phyloP scores from a whole-genome alignment of 1,140 invertebrate species.

The Cydia strobilella region DNA sequence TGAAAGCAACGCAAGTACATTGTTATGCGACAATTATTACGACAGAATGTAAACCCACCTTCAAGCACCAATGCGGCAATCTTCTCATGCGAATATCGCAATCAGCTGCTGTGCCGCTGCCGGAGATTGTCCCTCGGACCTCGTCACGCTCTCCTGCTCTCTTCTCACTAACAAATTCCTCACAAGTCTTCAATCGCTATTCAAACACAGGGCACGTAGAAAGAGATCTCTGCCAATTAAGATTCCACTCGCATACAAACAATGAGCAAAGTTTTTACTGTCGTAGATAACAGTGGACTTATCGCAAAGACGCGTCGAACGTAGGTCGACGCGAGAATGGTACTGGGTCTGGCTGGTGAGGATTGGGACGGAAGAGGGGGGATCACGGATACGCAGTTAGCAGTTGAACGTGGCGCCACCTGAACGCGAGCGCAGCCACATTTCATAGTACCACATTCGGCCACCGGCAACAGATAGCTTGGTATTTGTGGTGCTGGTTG shows the following conservation, averaged over 20 bases:
- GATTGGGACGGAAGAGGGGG: neutral
- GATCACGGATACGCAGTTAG: neutral
- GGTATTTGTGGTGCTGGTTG: neutral
- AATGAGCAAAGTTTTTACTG: neutral
- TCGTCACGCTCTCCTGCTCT: neutral
- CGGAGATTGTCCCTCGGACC: neutral
- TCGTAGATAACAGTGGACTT: neutral
- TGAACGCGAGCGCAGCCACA: neutral
- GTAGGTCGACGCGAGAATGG: neutral
- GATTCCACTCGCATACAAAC: slow-evolving; percentile 7
- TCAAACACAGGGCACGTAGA: neutral
- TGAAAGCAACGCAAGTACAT: neutral
- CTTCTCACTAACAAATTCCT: neutral
- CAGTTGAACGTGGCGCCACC: neutral
- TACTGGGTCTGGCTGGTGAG: neutral
- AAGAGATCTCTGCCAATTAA: neutral
- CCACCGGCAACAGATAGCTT: neutral
- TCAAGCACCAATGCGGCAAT: neutral
- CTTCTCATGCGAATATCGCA: neutral
- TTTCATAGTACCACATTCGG: neutral
- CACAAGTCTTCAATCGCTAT: neutral
- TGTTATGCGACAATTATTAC: neutral
- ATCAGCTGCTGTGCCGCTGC: neutral
- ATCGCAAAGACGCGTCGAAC: neutral
- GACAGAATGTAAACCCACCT: neutral